Evolutionary conservation across 2,888 invertebrate species (phyloP), one percentile per base, ranked within the genome.

Genomic region (Isoperla grammatica): DNA sequence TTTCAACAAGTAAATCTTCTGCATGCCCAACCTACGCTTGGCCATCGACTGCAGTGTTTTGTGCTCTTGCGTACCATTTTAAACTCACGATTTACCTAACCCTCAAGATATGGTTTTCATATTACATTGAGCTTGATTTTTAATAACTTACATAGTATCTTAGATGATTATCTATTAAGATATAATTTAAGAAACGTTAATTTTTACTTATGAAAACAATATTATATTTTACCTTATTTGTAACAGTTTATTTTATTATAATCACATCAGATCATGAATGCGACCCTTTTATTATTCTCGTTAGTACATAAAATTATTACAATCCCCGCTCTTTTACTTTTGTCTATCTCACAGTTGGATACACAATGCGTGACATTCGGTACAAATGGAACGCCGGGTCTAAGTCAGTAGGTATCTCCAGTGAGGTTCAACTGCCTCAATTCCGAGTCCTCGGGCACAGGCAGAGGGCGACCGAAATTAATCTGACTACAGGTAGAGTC

Each of bases 301-400:
- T 59, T 42, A 46, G 45, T 56, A 35, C 42, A 46, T 37, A 45
- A 46, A 23, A 63, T 56, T 45, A 45, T 17, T 53, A 53, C 49
- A 63, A 56, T 56, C 40, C 64, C 62, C 62, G 59, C 29, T 61
- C 50, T 60, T 50, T 57, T 60, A 73, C 72, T 74, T 74, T 74
- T 73, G 72, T 75, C 71, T 69, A 73, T 73, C 75, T 73, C 72
- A 74, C 78, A 93, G 93, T 93, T 88, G 93, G 93, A 85, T 93
- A 93, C 88, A 93, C 93, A 83, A 93, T 92, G 91, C 88, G 88
- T 85, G 93, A 93, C 86, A 93, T 94, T 84, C 88, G 90, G 79
- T 95, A 95, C 86, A 89, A 88, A 83, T 95, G 95, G 95, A 88
- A 88, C 82, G 86, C 90, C 81, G 93, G 92, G 76, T 83, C 84